Base-by-base conservation (phyloP, 1,140 invertebrate species). In the Maconellicoccus hirsutus region DNA sequence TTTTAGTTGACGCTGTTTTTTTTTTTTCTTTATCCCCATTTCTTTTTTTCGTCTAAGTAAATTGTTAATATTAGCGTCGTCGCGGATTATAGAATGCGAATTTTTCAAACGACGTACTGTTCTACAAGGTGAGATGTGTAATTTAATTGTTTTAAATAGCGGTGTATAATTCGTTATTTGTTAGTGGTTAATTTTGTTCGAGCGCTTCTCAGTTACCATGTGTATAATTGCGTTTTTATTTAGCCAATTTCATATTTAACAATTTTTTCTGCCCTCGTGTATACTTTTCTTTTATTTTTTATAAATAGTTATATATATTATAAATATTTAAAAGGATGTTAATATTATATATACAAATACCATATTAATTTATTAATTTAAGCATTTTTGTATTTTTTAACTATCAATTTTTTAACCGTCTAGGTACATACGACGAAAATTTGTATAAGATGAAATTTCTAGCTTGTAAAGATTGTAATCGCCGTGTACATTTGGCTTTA, bases 171-270 rank as follows among this genome's bases (percentile, higher is more conserved):
- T 66, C 19, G 59, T 61, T 61, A 61, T 61, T 61, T 19, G 21
- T 22, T 66, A 23, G 21, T 8, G 10, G 8, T 66, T 66, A 66
- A 66, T 66, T 66, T 66, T 26, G 61, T 66, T 23, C 61, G 25
- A 66, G 21, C 61, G 61, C 61, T 66, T 66, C 61, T 66, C 61
- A 66, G 61, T 66, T 66, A 66, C 61, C 61, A 66, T 66, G 61
- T 66, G 61, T 66, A 66, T 66, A 66, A 66, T 25, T 26, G 61
- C 61, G 61, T 66, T 66, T 66, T 16, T 66, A 66, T 66, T 23
- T 66, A 66, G 61, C 61, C 25, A 66, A 25, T 66, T 66, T 66
- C 61, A 66, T 25, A 25, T 66, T 66, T 66, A 23, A 23, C 22
- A 66, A 66, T 66, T 25, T 66, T 66, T 25, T 25, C 22, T 26